Evolutionary conservation across 2,113 vertebrate genomes (phyloP).

Genomic region (Oreochromis tanganicae): DNA sequence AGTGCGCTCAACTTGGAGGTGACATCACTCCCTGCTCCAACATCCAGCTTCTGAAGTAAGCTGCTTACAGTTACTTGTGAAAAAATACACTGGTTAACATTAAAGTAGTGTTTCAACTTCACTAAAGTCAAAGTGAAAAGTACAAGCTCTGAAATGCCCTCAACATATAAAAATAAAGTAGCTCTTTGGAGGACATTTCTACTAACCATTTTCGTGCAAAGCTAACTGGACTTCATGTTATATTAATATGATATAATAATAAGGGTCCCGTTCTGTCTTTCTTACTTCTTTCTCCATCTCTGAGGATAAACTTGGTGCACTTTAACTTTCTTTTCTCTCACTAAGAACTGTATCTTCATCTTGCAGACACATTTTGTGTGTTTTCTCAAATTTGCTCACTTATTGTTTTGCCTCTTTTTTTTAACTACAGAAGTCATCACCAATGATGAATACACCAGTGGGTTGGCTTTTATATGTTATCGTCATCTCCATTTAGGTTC

Average conservation of each 20-base stretch:
- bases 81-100: not conserved
- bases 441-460: not conserved
- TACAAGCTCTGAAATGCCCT: not conserved
- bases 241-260: not conserved
- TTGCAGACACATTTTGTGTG: not conserved
- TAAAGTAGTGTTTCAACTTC: not conserved
- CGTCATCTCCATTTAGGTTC: fast-evolving
- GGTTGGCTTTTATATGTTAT: not conserved
- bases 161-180: not conserved
- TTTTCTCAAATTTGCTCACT: not conserved
- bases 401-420: not conserved
- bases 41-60: not conserved
- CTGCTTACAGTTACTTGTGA: not conserved
- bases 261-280: fast-evolving
- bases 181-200: not conserved
- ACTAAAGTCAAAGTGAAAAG: not conserved
- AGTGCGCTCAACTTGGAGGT: not conserved
- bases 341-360: not conserved
- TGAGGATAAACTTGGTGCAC: not conserved
- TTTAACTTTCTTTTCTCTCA: not conserved
- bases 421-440: not conserved
- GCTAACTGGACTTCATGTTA: not conserved
- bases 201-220: not conserved
- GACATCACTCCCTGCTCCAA: not conserved
- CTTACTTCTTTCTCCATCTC: not conserved